Evolutionary conservation across 2,797 vertebrate species (phyloP).

Genomic region (Tokudaia muenninki): DNA sequence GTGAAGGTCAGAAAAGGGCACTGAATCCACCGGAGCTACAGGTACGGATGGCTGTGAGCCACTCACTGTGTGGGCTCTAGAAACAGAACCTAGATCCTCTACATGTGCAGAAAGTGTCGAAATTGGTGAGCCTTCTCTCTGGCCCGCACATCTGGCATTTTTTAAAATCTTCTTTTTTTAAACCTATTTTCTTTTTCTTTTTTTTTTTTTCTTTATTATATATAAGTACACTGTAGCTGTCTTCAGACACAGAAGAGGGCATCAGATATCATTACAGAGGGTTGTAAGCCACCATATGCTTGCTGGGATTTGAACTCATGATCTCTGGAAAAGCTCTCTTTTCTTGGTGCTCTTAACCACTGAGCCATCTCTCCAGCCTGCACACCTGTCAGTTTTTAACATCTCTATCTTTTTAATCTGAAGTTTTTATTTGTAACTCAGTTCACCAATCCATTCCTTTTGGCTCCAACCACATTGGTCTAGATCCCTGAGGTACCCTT

Average conservation of each 20-base stretch:
- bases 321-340: no score
- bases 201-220: no score
- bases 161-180: background rate
- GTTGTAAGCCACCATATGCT: no score
- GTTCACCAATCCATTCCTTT: background rate
- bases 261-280: no score
- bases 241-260: no score
- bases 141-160: background rate
- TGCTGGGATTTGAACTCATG: no score
- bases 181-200: no score
- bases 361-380: background rate
- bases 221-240: no score
- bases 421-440: background rate
- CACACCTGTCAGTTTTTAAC: background rate
- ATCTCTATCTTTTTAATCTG: background rate
- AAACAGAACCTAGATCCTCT: background rate
- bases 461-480: background rate
- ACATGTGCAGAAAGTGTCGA: background rate
- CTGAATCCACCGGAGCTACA: background rate
- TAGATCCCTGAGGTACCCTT: no score
- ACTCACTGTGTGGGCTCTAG: background rate
- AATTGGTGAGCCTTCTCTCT: background rate
- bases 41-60: background rate
- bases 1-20: no score
- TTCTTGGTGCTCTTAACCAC: background rate